Evolutionary conservation across 2,888 invertebrate species (phyloP).

Genomic region (Eupsilia transversa): DNA sequence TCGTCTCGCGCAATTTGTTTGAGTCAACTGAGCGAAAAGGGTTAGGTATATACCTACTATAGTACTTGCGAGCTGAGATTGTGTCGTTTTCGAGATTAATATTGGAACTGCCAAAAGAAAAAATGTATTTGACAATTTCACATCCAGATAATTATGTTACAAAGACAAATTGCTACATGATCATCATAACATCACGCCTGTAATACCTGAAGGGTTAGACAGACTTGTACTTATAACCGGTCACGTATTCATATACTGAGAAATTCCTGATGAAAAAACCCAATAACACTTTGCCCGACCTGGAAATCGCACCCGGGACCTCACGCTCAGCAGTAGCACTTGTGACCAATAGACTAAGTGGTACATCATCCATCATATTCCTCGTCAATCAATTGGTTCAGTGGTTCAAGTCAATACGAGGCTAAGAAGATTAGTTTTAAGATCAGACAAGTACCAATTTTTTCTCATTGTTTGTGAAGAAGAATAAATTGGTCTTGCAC

Average conservation of each 20-base stretch:
- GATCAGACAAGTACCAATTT: background rate
- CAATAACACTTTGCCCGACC: too few species aligned
- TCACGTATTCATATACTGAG: too few species aligned
- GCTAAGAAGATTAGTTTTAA: background rate
- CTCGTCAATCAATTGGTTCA: background rate
- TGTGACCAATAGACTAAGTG: too few species aligned
- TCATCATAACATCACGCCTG: too few species aligned
- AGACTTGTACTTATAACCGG: too few species aligned
- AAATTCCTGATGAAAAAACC: too few species aligned
- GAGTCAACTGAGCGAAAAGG: constrained; percentile 52
- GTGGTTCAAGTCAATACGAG: background rate
- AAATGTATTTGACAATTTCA: background rate
- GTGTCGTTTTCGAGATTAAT: constrained; percentile 9
- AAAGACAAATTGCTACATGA: too few species aligned
- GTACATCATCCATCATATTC: background rate
- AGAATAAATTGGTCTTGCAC: background rate
- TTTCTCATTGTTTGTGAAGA: background rate
- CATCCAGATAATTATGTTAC: too few species aligned
- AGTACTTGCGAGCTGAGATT: constrained; percentile 7
- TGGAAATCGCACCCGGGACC: too few species aligned
- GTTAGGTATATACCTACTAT: constrained; percentile 9
- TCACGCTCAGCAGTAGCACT: too few species aligned
- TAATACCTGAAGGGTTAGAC: too few species aligned
- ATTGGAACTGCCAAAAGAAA: background rate
- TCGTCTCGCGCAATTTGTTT: constrained; percentile 59